Evolutionary conservation across 1,140 invertebrate species (phyloP).

Genomic region (Drosophila fuyamai): DNA sequence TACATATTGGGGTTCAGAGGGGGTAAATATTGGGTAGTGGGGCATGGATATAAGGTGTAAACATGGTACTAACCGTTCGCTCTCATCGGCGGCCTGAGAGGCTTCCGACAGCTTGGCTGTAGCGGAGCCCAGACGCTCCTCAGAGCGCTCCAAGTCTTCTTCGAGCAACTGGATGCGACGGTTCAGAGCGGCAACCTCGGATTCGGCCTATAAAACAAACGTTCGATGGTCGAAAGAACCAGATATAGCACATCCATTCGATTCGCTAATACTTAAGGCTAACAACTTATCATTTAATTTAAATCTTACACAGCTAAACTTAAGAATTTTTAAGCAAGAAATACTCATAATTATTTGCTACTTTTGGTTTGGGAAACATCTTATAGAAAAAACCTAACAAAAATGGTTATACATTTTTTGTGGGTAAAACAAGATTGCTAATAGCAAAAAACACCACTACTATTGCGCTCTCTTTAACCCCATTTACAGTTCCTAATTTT

Average conservation of each 20-base stretch:
- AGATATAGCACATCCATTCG: slow-evolving; percentile 57
- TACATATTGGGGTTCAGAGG: slow-evolving; percentile 25
- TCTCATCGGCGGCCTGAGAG: slow-evolving; percentile 99
- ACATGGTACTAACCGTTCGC: slow-evolving; percentile 95
- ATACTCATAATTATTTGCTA: slow-evolving; percentile 38
- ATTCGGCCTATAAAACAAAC: slow-evolving; percentile 93
- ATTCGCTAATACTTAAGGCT: slow-evolving; percentile 12
- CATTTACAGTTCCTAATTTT: not conserved
- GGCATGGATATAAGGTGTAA: slow-evolving; percentile 28
- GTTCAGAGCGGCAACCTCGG: slow-evolving; percentile 98
- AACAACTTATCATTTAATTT: slow-evolving; percentile 32
- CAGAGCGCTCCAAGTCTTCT: slow-evolving; percentile 99
- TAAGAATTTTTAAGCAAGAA: slow-evolving; percentile 36
- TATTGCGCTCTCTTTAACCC: slow-evolving; percentile 48
- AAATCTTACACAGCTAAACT: slow-evolving; percentile 36
- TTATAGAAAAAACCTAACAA: not conserved
- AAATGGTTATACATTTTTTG: not conserved
- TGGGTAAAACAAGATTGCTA: not conserved
- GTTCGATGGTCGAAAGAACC: slow-evolving; percentile 63
- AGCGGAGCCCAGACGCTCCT: slow-evolving; percentile 98
- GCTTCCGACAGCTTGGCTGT: slow-evolving; percentile 99
- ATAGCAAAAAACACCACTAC: not conserved
- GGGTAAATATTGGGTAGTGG: slow-evolving; percentile 4
- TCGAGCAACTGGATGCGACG: slow-evolving; percentile 99
- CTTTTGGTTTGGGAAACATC: slow-evolving; percentile 18